These are phyloP conservation scores for Antechinus flavipes DNA, from an alignment of 2,113 vertebrate genomes.

Conservation along the genomic window DNA sequence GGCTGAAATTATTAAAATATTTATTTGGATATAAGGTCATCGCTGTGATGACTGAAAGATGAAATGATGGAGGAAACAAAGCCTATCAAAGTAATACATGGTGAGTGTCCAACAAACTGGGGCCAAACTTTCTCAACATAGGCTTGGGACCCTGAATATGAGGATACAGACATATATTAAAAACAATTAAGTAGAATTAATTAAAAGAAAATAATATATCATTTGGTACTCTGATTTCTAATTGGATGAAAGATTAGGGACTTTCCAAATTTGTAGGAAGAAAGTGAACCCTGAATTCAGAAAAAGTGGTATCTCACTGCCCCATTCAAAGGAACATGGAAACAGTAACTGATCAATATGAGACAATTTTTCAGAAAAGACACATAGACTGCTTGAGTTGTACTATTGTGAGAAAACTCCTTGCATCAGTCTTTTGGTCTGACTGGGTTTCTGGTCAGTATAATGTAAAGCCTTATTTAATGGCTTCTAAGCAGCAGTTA, in stretches of 20 bases:
- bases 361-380: not conserved
- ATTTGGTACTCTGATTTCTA: not conserved
- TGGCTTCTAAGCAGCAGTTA: not conserved
- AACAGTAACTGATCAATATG: not conserved
- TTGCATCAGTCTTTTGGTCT: not conserved
- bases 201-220: not conserved
- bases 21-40: not conserved
- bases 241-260: not conserved
- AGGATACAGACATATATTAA: not conserved
- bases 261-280: not conserved
- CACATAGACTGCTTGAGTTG: not conserved
- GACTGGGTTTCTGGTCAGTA: not conserved
- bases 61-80: not conserved
- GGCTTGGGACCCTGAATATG: not conserved
- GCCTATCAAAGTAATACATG: not conserved
- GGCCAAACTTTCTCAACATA: not conserved
- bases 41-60: not conserved
- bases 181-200: not conserved
- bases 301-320: not conserved
- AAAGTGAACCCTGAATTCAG: not conserved
- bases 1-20: not conserved
- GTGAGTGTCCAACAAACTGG: not conserved
- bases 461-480: not conserved
- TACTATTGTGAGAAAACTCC: too few relatives aligned
- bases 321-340: not conserved